Conservation (phyloP, 2,113 vertebrate genomes). For the Lasiurus cinereus region DNA sequence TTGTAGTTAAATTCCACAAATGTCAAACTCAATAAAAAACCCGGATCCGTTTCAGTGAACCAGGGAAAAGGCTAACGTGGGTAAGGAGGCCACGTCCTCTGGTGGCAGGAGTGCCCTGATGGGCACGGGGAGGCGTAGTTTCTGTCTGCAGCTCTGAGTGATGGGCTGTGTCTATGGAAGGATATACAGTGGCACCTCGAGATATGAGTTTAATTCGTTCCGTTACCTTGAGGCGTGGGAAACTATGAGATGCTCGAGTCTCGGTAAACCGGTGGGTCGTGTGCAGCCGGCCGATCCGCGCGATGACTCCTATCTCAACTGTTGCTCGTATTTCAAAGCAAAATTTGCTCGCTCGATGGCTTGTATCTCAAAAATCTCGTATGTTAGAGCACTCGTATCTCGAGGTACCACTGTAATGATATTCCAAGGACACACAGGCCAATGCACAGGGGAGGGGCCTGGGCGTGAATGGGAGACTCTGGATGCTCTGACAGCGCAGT, state of each 20-base stretch:
- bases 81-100: slow-evolving; percentile 66
- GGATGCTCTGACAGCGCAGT: background rate
- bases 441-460: slow-evolving; percentile 1
- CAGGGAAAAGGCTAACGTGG: slow-evolving; percentile 69
- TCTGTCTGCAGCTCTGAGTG: slow-evolving; percentile 70
- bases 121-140: slow-evolving; percentile 61
- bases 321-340: too few species aligned
- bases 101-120: slow-evolving; percentile 46
- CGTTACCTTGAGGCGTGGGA: too few species aligned
- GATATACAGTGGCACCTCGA: background rate
- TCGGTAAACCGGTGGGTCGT: too few species aligned
- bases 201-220: too few species aligned
- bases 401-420: background rate
- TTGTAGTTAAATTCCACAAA: slow-evolving; percentile 85
- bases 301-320: too few species aligned
- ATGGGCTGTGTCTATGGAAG: slow-evolving; percentile 66
- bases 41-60: slow-evolving; percentile 65
- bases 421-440: slow-evolving; percentile 76
- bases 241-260: too few species aligned
- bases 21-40: slow-evolving; percentile 82
- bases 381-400: too few species aligned
- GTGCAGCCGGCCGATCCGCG: too few species aligned
- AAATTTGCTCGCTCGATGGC: too few species aligned
- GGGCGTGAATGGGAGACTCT: background rate
- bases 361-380: too few species aligned